These are phyloP conservation scores for Hyposoter dolosus DNA, from an alignment of 2,888 invertebrate genomes.

Conservation along the genomic window DNA sequence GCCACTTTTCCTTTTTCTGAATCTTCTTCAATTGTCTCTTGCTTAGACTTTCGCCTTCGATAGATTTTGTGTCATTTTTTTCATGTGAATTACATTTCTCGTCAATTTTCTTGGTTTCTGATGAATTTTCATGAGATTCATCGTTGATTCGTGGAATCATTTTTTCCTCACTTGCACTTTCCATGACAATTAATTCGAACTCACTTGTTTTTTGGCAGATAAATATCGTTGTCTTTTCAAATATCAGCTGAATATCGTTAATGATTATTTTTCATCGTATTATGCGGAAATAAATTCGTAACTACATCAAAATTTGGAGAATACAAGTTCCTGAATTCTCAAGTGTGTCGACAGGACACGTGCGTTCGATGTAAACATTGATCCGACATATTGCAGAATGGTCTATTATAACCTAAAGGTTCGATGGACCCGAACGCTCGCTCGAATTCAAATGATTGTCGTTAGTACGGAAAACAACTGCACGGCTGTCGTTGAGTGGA, in stretches of 20 bases:
- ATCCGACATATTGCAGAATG: not conserved
- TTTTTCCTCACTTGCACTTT: constrained; percentile 25
- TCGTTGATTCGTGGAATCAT: constrained; percentile 37
- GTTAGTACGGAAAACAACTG: not conserved
- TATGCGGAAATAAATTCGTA: not conserved
- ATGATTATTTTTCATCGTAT: not conserved
- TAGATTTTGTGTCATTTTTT: constrained; percentile 12
- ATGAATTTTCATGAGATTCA: constrained; percentile 15
- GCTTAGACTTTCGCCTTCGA: constrained; percentile 71
- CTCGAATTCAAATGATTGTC: not conserved
- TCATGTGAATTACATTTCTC: not conserved
- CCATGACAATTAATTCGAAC: constrained; percentile 34
- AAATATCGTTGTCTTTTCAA: not conserved
- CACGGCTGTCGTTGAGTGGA: not conserved
- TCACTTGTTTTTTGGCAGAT: not conserved
- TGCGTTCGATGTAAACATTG: constrained; percentile 29
- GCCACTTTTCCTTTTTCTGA: constrained; percentile 90
- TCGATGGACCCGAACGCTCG: not conserved
- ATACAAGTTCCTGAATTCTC: not conserved
- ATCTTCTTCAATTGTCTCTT: constrained; percentile 90
- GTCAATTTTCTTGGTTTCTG: not conserved
- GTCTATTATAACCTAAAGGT: not conserved
- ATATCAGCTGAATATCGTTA: not conserved
- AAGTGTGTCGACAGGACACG: not conserved
- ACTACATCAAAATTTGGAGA: not conserved